phyloP scores from a whole-genome alignment of 2,113 vertebrate genomes.

The Todiramphus saurophagus region DNA sequence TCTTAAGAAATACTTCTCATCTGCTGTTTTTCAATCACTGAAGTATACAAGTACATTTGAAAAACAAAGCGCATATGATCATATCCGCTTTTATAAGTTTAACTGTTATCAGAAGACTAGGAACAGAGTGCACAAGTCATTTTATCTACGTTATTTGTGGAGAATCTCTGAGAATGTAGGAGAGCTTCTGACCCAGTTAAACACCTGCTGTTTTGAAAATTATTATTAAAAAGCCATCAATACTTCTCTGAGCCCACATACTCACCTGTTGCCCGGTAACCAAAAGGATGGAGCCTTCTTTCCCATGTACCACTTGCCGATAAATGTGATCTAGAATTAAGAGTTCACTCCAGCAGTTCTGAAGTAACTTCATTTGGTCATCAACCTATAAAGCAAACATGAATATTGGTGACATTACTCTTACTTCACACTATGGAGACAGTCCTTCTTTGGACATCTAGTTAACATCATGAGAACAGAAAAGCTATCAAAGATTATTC shows the following conservation, averaged over 20 bases:
- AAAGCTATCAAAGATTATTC: not conserved
- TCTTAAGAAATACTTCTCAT: not conserved
- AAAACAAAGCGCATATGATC: not conserved
- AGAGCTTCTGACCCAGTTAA: conserved; percentile 59
- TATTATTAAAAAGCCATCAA: conserved; percentile 24
- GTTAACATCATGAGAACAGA: not conserved
- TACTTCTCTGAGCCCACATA: not conserved
- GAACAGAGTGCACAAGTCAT: conserved; percentile 26
- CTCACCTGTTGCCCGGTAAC: conserved; percentile 98
- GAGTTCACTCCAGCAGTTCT: conserved; percentile 99
- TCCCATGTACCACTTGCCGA: conserved; percentile 94
- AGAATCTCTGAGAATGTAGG: conserved; percentile 6
- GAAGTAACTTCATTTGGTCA: conserved; percentile 99
- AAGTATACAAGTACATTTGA: not conserved
- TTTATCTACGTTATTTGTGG: conserved; percentile 13
- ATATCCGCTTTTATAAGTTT: conserved; percentile 42
- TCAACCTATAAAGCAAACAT: conserved; percentile 84
- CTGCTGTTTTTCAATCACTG: conserved; percentile 26
- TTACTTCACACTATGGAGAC: not conserved
- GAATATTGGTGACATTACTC: not conserved
- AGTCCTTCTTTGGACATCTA: not conserved
- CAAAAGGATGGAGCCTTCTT: conserved; percentile 94
- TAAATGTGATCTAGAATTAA: conserved; percentile 97
- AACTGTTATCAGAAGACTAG: not conserved
- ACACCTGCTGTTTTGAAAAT: conserved; percentile 26